These are phyloP conservation scores for Leucophenga varia DNA, from an alignment of 1,140 invertebrate genomes.

Conservation along the genomic window DNA sequence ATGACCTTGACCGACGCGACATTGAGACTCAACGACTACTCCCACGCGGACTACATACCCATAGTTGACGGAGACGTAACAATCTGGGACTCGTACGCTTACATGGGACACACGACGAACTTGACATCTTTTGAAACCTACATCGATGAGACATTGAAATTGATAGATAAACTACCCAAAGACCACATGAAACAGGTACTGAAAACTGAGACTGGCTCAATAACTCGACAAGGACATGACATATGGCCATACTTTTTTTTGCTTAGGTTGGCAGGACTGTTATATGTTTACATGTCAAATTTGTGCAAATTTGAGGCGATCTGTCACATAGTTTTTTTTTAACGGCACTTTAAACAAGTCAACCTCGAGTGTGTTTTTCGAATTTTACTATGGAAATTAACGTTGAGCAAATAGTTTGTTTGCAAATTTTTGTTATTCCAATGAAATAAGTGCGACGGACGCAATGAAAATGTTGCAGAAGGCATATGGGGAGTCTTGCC, in stretches of 20 bases:
- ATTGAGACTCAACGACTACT: conserved; percentile 9
- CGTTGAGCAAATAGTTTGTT: not conserved
- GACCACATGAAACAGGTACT: conserved; percentile 2
- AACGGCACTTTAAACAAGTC: not conserved
- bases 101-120: conserved; percentile 7
- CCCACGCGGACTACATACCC: conserved; percentile 12
- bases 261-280: not conserved
- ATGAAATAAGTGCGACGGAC: not conserved
- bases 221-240: not conserved
- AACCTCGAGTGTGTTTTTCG: not conserved
- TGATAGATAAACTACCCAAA: conserved; percentile 2
- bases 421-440: not conserved
- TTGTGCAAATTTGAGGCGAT: not conserved
- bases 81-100: conserved; percentile 5
- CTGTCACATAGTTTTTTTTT: not conserved
- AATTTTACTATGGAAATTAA: not conserved
- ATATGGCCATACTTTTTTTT: not conserved
- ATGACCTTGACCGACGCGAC: conserved; percentile 2
- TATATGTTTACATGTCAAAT: not conserved
- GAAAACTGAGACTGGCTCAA: conserved; percentile 1
- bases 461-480: not conserved
- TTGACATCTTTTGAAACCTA: conserved; percentile 7
- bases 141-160: conserved; percentile 4
- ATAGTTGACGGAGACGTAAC: conserved; percentile 11
- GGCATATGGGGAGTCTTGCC: not conserved